Evolutionary conservation across 1,140 invertebrate species (phyloP), one percentile per base, ranked within the genome.

Genomic region (Lucilia sericata): DNA sequence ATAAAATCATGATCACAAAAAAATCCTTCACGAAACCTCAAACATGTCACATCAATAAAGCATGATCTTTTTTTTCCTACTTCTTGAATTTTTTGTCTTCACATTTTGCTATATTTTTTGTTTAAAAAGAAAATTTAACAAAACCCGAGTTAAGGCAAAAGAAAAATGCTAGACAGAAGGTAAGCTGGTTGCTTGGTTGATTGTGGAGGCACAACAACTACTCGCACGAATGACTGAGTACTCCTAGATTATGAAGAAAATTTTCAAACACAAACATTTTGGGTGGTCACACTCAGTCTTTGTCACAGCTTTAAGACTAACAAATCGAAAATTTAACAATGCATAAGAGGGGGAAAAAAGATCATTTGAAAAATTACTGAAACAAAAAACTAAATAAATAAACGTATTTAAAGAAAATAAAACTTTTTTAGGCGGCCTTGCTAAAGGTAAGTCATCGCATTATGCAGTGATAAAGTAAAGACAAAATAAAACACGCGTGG

Each of bases 11-110:
- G 36, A 36, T 47, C 36, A 78, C 34, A 78, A 47, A 47, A 78
- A 78, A 78, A 78, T 78, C 75, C 75, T 78, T 78, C 75, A 78
- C 75, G 75, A 78, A 78, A 78, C n/a, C 17, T 78, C 65, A 25
- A 78, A 78, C 75, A 78, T 78, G 75, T 78, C 75, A 78, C 75
- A 78, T 78, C 75, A 78, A 78, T 78, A 78, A 78, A 78, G 75
- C 75, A 19, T 42, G 75, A 36, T 78, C 19, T 78, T 47, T 78
- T 17, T 47, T 12, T 78, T 75, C 5, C 5, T 10, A 4, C 14
- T 78, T 19, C n/a, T 78, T 76, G 12, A 14, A n/a, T 76, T 10
- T 19, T 34, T 25, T 13, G 25, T 12, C 5, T 30, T 19, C 30
- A 76, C 7, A 74, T 74, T 5, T 13, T 2, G 12, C 42, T 42